Evolutionary conservation across 2,113 vertebrate species (phyloP).

Genomic region (Hyaena hyaena): DNA sequence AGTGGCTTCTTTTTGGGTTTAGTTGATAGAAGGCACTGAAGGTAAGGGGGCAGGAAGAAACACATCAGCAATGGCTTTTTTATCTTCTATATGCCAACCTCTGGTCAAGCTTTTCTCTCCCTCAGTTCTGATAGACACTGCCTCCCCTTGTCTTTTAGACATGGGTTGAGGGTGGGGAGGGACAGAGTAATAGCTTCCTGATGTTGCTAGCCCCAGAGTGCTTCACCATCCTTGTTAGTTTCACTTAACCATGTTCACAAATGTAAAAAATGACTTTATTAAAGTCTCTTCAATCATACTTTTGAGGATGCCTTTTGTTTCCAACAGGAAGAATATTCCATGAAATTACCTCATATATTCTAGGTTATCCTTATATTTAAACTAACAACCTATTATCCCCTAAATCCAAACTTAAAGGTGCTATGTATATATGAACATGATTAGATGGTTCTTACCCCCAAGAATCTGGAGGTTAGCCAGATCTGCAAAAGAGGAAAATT

Average conservation of each 20-base stretch:
- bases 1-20: not conserved
- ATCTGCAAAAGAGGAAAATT: not conserved
- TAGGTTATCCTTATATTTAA: not conserved
- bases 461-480: not conserved
- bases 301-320: not conserved
- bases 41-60: not conserved
- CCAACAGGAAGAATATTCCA: not conserved
- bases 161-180: no score
- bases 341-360: not conserved
- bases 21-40: not conserved
- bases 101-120: not conserved
- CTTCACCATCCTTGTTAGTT: not conserved
- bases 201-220: not conserved
- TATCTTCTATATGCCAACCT: not conserved
- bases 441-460: not conserved
- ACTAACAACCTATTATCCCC: not conserved
- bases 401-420: not conserved
- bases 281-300: not conserved
- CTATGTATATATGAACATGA: not conserved
- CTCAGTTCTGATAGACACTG: not conserved
- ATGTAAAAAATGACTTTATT: not conserved
- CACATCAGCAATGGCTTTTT: not conserved
- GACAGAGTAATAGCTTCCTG: not conserved
- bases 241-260: not conserved
- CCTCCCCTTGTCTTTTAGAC: not conserved